Evolutionary conservation across 1,140 invertebrate species (phyloP).

Genomic region (Sycophaga agraensis): DNA sequence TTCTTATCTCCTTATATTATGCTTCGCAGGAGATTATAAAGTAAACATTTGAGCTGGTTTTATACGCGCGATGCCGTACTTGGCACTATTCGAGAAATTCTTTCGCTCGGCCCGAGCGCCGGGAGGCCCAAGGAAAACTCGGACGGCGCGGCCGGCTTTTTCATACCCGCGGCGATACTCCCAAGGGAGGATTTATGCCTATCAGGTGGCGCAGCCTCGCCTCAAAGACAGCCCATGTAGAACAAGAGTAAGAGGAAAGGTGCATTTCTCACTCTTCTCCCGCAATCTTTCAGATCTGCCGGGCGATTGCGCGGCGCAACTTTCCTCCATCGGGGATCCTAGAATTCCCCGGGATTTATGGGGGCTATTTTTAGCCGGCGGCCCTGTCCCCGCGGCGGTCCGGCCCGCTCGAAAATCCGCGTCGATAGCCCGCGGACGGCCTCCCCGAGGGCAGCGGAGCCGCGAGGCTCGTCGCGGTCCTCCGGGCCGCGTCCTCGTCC

Average conservation of each 20-base stretch:
- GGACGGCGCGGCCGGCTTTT: background rate
- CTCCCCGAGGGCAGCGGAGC: background rate
- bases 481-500: background rate
- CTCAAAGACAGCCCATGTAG: slow-evolving; percentile 22
- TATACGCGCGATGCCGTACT: too few relatives aligned
- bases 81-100: too few relatives aligned
- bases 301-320: too few relatives aligned
- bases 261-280: slow-evolving; percentile 39
- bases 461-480: background rate
- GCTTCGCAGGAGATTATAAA: slow-evolving; percentile 4
- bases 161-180: slow-evolving; percentile 25
- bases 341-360: too few relatives aligned
- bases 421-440: too few relatives aligned
- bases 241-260: slow-evolving; percentile 49
- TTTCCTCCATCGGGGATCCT: too few relatives aligned
- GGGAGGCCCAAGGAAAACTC: background rate
- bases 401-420: too few relatives aligned
- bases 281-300: slow-evolving; percentile 6
- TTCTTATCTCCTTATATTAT: slow-evolving; percentile 8
- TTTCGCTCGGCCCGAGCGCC: background rate
- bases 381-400: too few relatives aligned
- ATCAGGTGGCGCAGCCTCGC: background rate
- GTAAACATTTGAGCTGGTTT: background rate
- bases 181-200: slow-evolving; percentile 18
- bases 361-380: too few relatives aligned